phyloP scores from a whole-genome alignment of 2,888 invertebrate genomes.

The Hirtodrosophila trivittata region DNA sequence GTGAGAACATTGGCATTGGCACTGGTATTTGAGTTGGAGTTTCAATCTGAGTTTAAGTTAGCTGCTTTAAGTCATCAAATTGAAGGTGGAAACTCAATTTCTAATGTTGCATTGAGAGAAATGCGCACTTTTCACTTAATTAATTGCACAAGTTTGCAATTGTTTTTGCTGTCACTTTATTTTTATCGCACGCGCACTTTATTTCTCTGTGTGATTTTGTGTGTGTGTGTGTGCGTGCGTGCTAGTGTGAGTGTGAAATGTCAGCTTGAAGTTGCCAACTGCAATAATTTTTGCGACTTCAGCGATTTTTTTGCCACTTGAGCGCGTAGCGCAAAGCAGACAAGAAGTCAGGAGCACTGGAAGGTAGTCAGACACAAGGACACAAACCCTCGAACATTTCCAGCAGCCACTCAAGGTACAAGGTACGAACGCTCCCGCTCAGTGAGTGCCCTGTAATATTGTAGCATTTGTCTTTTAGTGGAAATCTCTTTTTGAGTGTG shows the following conservation, averaged over 20 bases:
- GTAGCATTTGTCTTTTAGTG: constrained; percentile 77
- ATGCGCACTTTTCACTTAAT: constrained; percentile 74
- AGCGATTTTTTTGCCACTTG: constrained; percentile 78
- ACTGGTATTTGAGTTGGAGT: constrained; percentile 8
- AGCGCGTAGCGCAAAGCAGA: constrained; percentile 61
- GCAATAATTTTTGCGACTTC: constrained; percentile 78
- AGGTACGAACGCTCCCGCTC: constrained; percentile 12
- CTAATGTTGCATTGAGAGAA: constrained; percentile 44
- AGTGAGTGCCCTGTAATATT: constrained; percentile 62
- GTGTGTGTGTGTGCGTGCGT: constrained; percentile 24
- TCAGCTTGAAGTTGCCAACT: constrained; percentile 77
- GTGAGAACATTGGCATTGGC: constrained; percentile 66
- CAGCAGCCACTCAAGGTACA: constrained; percentile 70
- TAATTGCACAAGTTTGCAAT: constrained; percentile 77
- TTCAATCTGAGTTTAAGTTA: constrained; percentile 10
- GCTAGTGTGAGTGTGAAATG: constrained; percentile 46
- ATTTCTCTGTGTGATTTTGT: constrained; percentile 26
- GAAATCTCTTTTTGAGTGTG: constrained; percentile 76
- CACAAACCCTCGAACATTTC: constrained; percentile 58
- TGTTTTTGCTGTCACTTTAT: constrained; percentile 75
- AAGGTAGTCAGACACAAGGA: constrained; percentile 23
- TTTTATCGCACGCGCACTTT: constrained; percentile 69
- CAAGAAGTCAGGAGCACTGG: constrained; percentile 11
- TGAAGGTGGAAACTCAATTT: constrained; percentile 51
- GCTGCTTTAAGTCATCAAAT: constrained; percentile 47